Base-by-base conservation (phyloP, 2,113 vertebrate genomes). In the Cichladusa arquata region DNA sequence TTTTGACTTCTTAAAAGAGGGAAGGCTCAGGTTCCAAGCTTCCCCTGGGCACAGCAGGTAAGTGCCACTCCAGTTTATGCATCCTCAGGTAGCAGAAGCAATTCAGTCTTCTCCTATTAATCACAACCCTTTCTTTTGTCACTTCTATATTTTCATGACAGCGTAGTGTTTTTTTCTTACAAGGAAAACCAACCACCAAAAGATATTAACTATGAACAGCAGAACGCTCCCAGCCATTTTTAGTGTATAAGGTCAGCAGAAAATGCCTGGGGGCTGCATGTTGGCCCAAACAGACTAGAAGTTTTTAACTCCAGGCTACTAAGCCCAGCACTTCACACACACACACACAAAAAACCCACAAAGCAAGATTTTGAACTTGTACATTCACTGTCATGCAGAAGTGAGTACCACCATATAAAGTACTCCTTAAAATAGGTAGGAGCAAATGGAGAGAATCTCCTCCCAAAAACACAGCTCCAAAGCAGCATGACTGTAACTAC, bases 151-250 rank as follows among this genome's bases (percentile, higher is more conserved):
- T 81, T 93, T 78, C 31, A 56, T 14, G 14, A 78, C 29, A 36
- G 44, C 12, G 5, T 26, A 23, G 26, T 14, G 8, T 1, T 6
- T 86, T 86, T n/a, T 78, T 58, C 53, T 76, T 51, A 23, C 73
- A 60, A 87, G 11, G 15, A 76, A 78, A 76, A 29, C 2, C 34
- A 67, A 25, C 8, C 0, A 2, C 40, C 42, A 54, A 13, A 83
- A 81, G 24, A 74, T 12, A 11, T 20, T 60, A 84, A 65, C 45
- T 64, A 31, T 1, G 7, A 90, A 47, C 38, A 83, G 58, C 44
- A 69, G 36, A 71, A 78, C 0, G 0, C 19, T 80, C 17, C 16
- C 0, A 0, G 26, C 25, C 48, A 34, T 56, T 88, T 84, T 69
- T 11, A 77, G 66, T 3, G 0, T 4, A 8, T 8, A 26, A 88